Evolutionary conservation across 2,113 vertebrate genomes (phyloP), one percentile per base, ranked within the genome.

Genomic region (Perccottus glenii): DNA sequence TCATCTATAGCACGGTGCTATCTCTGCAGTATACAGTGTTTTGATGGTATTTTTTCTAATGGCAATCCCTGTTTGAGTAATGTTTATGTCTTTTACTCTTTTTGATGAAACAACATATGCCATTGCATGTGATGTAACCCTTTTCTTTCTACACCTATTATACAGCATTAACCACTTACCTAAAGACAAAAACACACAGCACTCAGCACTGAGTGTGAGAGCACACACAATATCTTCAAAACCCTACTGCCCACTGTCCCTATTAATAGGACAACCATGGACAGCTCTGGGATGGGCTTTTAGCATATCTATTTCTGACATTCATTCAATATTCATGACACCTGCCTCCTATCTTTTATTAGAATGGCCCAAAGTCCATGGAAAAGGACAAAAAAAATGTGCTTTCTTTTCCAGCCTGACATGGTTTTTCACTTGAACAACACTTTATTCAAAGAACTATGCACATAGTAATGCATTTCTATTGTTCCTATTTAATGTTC

Each of bases 281-380:
- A 78, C 36, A 61, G 77, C 81, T 82, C 78, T 74, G 81, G 77
- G 78, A 81, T 45, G 61, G 86, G 87, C 88, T 90, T 90, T 89
- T 80, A 89, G 85, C 84, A 83, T 89, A 86, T 90, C 88, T 90
- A 88, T 91, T 90, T 87, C 82, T 86, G 85, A 90, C 77, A 51
- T 84, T 81, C 90, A 90, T 91, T 77, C 82, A 91, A 87, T 82
- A 89, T 90, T 89, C 57, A 90, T 86, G 77, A 82, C 83, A 89
- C 87, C 86, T 82, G 86, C 78, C 77, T 78, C 71, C 57, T 64
- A 77, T 72, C 66, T 74, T 77, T 80, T 87, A 84, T 85, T 87
- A 73, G 75, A 73, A 61, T 52, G 70, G 62, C 38, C 11, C 48
- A 7, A 27, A 67, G 75, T 60, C 36, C 58, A 51, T 66, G 59